Base-by-base conservation (phyloP, 2,888 invertebrate genomes). In the Chrysolina oricalcia region DNA sequence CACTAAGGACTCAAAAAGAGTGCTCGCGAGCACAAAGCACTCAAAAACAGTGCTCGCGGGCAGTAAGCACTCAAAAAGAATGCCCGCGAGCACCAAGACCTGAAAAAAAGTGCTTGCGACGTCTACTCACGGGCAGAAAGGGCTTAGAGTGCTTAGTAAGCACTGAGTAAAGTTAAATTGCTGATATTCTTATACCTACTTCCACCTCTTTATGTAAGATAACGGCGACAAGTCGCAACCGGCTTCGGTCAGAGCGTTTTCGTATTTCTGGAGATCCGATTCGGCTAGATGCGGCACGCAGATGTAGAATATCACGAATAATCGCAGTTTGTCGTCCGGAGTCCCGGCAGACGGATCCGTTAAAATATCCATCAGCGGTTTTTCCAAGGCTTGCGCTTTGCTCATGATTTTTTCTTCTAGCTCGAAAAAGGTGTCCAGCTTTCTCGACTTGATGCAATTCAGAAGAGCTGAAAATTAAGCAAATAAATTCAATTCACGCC, bases 321-420 rank as follows among this genome's bases (percentile, higher is more conserved):
- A 90, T 59, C 99, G 91, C 89, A 98, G 92, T 90, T 98, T 98
- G 87, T 99, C 98, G 83, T 97, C 97, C 0, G 95, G 92, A 0
- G 94, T 94, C 0, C 98, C 98, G 62, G 96, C 95, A 78, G 95
- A 95, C 0, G 95, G 92, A 88, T 98, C 98, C 15, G 93, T 91
- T 74, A 98, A 91, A 50, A 98, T 91, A 82, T 98, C 98, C 86
- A 97, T 89, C n/a, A 98, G 90, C 27, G 95, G 93, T 87, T 96
- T 95, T 86, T 96, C 97, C 74, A 94, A 89, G 71, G 84, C 84
- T 77, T 86, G 86, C 81, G 93, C 93, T 89, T 94, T 96, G 67
- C 95, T 96, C 96, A 99, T 97, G 64, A 99, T 94, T 89, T 98
- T 99, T 87, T 99, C 99, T 90, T 99, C 99, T 75, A 97, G 90